Percentiles rank a stretch among this genome's conserved stretches.
phyloP scores from a whole-genome alignment of 2,797 vertebrate species.

The Amniataba percoides region DNA sequence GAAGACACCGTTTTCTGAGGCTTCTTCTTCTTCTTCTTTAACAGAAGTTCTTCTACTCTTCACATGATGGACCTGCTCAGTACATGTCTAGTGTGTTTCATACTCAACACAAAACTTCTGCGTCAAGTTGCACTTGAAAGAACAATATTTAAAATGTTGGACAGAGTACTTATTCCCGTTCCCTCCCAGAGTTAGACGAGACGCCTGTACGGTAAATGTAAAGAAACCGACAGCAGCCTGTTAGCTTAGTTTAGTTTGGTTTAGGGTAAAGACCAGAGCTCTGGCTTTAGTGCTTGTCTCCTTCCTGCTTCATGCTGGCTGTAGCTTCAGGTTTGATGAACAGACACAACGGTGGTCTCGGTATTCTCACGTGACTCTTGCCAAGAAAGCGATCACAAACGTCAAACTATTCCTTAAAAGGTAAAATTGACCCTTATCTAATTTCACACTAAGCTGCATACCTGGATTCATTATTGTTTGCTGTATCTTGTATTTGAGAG shows the following conservation, averaged over 20 bases:
- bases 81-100: neutral
- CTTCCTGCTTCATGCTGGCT: no score
- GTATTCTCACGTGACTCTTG: neutral
- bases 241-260: neutral
- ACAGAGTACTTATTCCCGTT: neutral
- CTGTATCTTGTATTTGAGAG: neutral
- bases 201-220: neutral
- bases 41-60: neutral
- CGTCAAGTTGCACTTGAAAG: neutral
- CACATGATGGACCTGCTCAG: neutral
- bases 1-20: conserved; percentile 83
- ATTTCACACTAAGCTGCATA: neutral
- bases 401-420: neutral
- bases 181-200: neutral
- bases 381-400: neutral
- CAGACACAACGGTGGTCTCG: neutral
- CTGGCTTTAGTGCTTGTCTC: no score
- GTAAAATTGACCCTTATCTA: neutral
- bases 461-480: neutral
- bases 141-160: neutral
- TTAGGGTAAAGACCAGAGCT: neutral
- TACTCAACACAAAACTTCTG: neutral
- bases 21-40: neutral
- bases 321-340: neutral
- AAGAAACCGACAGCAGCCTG: neutral